These are phyloP conservation scores for Corvus moneduloides DNA, from an alignment of 2,113 vertebrate genomes.

Conservation along the genomic window DNA sequence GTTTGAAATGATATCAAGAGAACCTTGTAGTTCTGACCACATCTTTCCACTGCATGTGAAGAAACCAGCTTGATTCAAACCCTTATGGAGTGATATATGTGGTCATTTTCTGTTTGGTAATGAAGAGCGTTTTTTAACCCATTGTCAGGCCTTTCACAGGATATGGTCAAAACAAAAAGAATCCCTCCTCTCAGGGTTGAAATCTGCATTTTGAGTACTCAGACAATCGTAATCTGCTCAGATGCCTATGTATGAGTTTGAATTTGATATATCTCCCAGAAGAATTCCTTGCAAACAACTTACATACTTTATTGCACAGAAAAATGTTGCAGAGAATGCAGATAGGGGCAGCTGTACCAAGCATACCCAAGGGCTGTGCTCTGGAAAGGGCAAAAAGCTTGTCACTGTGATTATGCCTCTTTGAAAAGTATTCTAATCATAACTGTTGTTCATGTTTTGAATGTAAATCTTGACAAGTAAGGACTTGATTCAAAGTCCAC, in stretches of 20 bases:
- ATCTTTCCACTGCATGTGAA: neutral
- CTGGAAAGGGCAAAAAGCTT: slow-evolving; percentile 12
- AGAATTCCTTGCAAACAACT: neutral
- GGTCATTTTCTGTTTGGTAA: neutral
- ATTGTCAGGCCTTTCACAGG: neutral
- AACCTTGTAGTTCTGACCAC: neutral
- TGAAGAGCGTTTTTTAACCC: neutral
- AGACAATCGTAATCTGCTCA: neutral
- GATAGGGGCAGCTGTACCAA: neutral
- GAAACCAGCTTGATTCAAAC: neutral
- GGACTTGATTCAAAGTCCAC: neutral
- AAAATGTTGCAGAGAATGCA: neutral
- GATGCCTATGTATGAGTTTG: neutral
- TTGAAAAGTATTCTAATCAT: neutral
- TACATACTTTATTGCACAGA: neutral
- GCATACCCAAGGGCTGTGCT: neutral
- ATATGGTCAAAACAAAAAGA: neutral
- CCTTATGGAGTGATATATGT: neutral
- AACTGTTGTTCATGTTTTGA: neutral
- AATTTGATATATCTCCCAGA: neutral
- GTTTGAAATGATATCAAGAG: neutral
- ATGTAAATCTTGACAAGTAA: neutral
- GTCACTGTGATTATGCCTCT: neutral
- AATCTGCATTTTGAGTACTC: slow-evolving; percentile 17
- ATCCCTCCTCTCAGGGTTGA: neutral